phyloP scores from a whole-genome alignment of 2,113 vertebrate genomes.

The Podarcis muralis region DNA sequence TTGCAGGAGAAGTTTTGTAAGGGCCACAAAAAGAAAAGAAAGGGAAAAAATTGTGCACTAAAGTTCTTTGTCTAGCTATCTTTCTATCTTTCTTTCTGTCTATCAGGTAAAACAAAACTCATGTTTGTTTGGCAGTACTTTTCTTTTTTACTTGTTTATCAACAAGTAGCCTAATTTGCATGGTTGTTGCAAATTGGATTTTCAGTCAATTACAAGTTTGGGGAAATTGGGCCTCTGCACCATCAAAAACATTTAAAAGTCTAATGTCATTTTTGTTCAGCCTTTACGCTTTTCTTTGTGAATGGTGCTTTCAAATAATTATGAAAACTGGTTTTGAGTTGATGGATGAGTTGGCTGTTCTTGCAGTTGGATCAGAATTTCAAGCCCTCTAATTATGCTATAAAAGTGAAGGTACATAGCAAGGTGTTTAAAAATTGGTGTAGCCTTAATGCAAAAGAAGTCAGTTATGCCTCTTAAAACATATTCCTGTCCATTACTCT shows the following conservation, averaged over 20 bases:
- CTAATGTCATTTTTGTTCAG: too few species aligned
- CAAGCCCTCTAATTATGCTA: background rate
- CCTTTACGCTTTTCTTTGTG: background rate
- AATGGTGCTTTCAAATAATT: background rate
- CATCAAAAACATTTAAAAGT: background rate
- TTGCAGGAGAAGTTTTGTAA: background rate
- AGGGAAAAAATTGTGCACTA: too few species aligned
- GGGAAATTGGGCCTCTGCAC: background rate
- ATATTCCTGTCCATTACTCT: background rate
- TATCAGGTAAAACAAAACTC: too few species aligned
- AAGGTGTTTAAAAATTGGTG: background rate
- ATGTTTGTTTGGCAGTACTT: too few species aligned
- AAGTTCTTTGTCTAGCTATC: too few species aligned
- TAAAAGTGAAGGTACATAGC: background rate
- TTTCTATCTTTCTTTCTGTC: too few species aligned
- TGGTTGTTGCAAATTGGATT: background rate
- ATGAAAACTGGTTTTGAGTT: slow-evolving; percentile 16
- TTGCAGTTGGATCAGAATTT: slow-evolving; percentile 3
- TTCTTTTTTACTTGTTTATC: too few species aligned
- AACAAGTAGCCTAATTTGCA: background rate
- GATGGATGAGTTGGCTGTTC: background rate
- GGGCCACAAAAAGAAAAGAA: background rate
- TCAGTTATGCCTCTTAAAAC: background rate
- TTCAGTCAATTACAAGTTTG: background rate
- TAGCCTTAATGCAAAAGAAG: background rate